phyloP scores from a whole-genome alignment of 1,140 invertebrate species.

The Fopius arisanus region DNA sequence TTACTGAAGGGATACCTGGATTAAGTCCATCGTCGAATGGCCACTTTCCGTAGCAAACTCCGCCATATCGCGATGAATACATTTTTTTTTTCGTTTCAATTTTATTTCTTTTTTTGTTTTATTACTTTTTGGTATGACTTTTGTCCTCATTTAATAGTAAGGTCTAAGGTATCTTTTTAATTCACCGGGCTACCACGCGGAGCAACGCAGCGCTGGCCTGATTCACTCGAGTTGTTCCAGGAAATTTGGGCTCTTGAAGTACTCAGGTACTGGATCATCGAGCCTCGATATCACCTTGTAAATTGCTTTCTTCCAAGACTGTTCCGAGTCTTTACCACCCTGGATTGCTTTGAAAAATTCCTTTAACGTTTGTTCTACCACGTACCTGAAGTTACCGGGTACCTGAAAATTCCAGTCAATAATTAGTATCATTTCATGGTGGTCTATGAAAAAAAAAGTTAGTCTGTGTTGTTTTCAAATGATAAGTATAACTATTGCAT shows the following conservation, averaged over 20 bases:
- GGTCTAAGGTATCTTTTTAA: conserved; percentile 46
- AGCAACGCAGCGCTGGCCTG: conserved; percentile 49
- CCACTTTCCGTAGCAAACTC: conserved; percentile 18
- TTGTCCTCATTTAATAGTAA: conserved; percentile 24
- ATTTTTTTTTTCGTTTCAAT: conserved; percentile 4
- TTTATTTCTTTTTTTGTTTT: background rate
- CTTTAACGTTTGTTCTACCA: conserved; percentile 94
- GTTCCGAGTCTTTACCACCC: conserved; percentile 94
- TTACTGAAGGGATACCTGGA: conserved; percentile 49
- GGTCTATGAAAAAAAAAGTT: background rate
- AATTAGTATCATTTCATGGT: background rate
- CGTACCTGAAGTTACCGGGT: conserved; percentile 94
- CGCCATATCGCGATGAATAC: background rate
- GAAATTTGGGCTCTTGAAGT: conserved; percentile 99
- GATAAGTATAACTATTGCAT: too few relatives aligned
- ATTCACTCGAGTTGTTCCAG: conserved; percentile 96
- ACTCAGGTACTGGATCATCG: conserved; percentile 98
- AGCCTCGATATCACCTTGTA: conserved; percentile 99
- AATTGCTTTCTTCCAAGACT: conserved; percentile 99
- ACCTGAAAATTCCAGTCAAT: conserved; percentile 74
- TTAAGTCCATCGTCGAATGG: conserved; percentile 41
- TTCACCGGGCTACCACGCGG: conserved; percentile 49
- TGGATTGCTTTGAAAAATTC: conserved; percentile 99
- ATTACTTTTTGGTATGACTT: conserved; percentile 14
- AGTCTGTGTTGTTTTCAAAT: background rate